A percentile compares a stretch with the other conserved stretches of the same genome.
Evolutionary conservation across 2,797 vertebrate species (phyloP).

Genomic region (Tragelaphus oryx): DNA sequence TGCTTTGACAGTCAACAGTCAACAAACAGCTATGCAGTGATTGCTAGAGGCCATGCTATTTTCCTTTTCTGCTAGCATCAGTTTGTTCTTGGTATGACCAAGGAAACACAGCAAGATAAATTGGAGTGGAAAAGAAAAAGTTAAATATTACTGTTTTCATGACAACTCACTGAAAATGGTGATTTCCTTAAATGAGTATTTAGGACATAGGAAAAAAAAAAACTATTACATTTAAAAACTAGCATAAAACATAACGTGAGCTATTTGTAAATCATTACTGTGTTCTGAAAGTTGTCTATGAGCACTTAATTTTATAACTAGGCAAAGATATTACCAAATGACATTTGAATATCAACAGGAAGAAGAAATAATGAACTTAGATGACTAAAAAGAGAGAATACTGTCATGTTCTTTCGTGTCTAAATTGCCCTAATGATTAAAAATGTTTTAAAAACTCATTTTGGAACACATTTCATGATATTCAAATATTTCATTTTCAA

Average conservation of each 20-base stretch:
- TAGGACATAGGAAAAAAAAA: constrained; percentile 14
- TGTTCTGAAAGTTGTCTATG: neutral
- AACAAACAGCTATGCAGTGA: neutral
- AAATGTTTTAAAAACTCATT: neutral
- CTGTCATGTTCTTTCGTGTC: neutral
- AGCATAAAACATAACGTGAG: neutral
- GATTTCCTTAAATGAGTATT: constrained; percentile 25
- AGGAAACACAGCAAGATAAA: constrained; percentile 3
- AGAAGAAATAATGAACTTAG: constrained; percentile 31
- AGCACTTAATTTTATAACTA: constrained; percentile 23
- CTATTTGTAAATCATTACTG: constrained; percentile 7
- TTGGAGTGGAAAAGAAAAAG: neutral
- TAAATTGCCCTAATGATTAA: neutral
- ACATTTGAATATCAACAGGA: neutral
- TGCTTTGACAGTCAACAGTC: neutral
- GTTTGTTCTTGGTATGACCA: constrained; percentile 2
- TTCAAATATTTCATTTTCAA: constrained; percentile 9
- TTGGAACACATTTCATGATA: neutral
- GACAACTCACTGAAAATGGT: neutral
- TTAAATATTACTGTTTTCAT: neutral
- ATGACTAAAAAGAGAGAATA: neutral
- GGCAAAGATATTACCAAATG: constrained; percentile 30
- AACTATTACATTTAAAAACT: neutral
- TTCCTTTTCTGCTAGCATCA: neutral
- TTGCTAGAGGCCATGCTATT: neutral